Base-by-base conservation (phyloP, 2,797 vertebrate species). In the Acanthurus leucopareius region DNA sequence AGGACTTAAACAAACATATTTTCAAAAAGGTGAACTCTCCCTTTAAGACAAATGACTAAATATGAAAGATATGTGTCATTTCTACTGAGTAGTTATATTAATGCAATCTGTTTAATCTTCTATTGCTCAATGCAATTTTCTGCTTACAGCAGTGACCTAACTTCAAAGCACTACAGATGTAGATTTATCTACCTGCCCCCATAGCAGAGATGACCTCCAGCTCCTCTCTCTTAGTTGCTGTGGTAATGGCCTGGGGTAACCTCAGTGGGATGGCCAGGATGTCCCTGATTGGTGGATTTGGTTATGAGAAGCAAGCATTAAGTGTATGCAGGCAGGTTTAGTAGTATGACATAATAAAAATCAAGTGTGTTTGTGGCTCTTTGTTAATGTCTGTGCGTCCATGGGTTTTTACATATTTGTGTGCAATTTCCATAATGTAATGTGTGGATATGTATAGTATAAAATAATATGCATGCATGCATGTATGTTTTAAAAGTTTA, bases 121-220 rank as follows among this genome's bases (percentile, higher is more conserved):
- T 32, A 32, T 32, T 32, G 28, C 4, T 3, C 3, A 32, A 3
- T 32, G 28, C 28, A 32, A 5, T 4, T 32, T 32, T 28, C 20
- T 42, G 7, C 17, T 69, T 35, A 11, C 62, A 69, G 60, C 69
- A 69, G 1, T 45, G 5, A 74, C 42, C 32, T 19, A 44, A 32
- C 8, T 40, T 76, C 7, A 62, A 3, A 25, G 10, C 49, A 56
- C 20, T 1, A 16, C 25, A 59, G 9, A 72, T 20, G 42, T 16
- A 25, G 28, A 65, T 56, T 38, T 60, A 59, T 77, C 72, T 96
- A 99, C 98, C 97, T 93, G 95, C 93, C 42, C 97, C 97, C 87
- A 97, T 91, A 61, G 91, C 95, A 70, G 97, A 96, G 86, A 99
- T 95, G 82, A 92, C 93, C 88, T 98, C 96, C 73, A 99, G 95